Evolutionary conservation across 2,888 invertebrate genomes (phyloP), one percentile per base, ranked within the genome.

Genomic region (Drosophila testacea): DNA sequence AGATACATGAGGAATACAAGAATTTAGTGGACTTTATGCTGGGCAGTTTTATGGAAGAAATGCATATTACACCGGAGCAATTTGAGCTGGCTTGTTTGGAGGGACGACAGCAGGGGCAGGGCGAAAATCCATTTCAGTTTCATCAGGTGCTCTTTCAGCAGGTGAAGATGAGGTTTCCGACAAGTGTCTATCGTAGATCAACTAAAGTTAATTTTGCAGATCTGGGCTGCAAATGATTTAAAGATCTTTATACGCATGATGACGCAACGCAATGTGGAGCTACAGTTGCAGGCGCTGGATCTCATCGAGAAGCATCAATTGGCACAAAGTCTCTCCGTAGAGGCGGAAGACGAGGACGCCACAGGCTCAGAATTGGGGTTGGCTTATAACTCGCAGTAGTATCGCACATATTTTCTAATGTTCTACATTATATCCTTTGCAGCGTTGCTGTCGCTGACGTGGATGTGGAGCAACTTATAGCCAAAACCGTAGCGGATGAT

Each of bases 171-270:
- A 1, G 30, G 4, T 30, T 5, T 22, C 11, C 11, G 4, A 4
- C 22, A 5, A 10, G 0, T 22, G 9, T 9, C 1, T 6, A 9
- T 22, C 4, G 4, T 4, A 16, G 22, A 5, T 42, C 4, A 42
- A 44, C 1, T 10, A 3, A 0, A n/a, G 6, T 2, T 28, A 4
- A 4, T 1, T 22, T 44, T 50, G 6, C 50, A 92, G 94, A 96
- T 98, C 68, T 97, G 98, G 96, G 98, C 98, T 0, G 98, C 98
- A 0, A 98, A 98, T 90, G 97, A 98, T 92, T 96, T 96, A 84
- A 95, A 96, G 75, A 96, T 98, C 92, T 98, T 98, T 91, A 96
- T 96, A 64, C 95, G 96, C 72, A 96, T 98, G 95, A 98, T 98
- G 98, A 96, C 96, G 6, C 97, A 97, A 91, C 96, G 97, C 88